A percentile compares a stretch with the other conserved stretches of the same genome.
Evolutionary conservation across 2,113 vertebrate genomes (phyloP).

Genomic region (Amphiprion ocellaris): DNA sequence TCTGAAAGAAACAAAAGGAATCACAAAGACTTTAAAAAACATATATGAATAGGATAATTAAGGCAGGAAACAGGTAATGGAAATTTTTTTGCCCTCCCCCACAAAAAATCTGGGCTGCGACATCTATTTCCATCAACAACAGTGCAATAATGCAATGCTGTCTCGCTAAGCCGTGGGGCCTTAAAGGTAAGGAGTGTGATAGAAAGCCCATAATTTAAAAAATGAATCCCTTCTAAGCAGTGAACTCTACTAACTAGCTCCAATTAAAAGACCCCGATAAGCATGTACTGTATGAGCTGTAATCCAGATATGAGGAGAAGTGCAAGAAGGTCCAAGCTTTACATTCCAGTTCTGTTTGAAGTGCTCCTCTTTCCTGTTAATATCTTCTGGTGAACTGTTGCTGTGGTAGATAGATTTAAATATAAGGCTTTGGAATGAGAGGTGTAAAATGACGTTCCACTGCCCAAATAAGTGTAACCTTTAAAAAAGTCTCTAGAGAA

Average conservation of each 20-base stretch:
- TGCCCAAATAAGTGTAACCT: background rate
- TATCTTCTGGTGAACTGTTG: background rate
- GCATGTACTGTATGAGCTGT: background rate
- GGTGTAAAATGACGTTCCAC: background rate
- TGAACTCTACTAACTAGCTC: background rate
- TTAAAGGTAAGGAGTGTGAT: no score
- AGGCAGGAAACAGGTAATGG: constrained; percentile 30
- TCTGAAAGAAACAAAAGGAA: background rate
- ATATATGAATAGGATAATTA: constrained; percentile 21
- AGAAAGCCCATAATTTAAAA: no score
- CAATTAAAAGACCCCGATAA: background rate
- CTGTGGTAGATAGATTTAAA: background rate
- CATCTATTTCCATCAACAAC: background rate
- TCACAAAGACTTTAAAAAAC: background rate
- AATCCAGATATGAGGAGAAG: background rate
- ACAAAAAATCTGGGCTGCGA: background rate
- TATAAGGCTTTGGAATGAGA: background rate
- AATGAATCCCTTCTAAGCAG: constrained; percentile 14
- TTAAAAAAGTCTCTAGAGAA: background rate
- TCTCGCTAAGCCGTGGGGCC: background rate
- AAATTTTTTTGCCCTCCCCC: background rate
- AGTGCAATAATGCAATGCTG: constrained; percentile 42
- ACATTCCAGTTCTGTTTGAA: background rate
- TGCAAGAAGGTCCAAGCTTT: background rate
- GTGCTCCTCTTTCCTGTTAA: background rate